Conservation (phyloP, 2,797 vertebrate species). For the Coregonus suidteri region DNA sequence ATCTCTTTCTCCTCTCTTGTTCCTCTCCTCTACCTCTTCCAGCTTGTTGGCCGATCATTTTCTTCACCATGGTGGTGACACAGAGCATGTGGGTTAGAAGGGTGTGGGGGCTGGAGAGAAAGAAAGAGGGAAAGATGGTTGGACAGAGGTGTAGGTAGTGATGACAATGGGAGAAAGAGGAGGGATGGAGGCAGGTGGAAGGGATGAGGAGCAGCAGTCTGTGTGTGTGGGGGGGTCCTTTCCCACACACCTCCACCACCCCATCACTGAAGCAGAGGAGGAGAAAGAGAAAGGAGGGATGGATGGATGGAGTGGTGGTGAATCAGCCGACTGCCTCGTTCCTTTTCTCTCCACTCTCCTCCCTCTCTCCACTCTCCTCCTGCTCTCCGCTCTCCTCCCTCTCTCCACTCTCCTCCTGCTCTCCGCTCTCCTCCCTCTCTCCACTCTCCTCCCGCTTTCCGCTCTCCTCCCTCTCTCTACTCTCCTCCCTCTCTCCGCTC, state of each 20-base stretch:
- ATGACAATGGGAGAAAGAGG: neutral
- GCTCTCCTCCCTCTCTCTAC: neutral
- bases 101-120: neutral
- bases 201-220: neutral
- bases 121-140: neutral
- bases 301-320: conserved; percentile 52
- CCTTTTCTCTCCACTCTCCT: conserved; percentile 24
- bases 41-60: neutral
- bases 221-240: conserved; percentile 5
- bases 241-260: conserved; percentile 44
- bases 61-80: neutral
- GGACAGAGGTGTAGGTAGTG: neutral
- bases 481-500: conserved; percentile 11
- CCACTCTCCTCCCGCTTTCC: neutral
- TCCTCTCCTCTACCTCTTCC: neutral
- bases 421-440: neutral
- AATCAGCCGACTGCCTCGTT: conserved; percentile 51
- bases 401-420: conserved; percentile 18
- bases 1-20: neutral
- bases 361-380: conserved; percentile 5
- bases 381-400: conserved; percentile 8
- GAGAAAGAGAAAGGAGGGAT: conserved; percentile 31
- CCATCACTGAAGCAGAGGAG: conserved; percentile 34
- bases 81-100: conserved; percentile 7
- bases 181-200: neutral